phyloP scores from a whole-genome alignment of 2,113 vertebrate genomes.

The Lagopus muta region DNA sequence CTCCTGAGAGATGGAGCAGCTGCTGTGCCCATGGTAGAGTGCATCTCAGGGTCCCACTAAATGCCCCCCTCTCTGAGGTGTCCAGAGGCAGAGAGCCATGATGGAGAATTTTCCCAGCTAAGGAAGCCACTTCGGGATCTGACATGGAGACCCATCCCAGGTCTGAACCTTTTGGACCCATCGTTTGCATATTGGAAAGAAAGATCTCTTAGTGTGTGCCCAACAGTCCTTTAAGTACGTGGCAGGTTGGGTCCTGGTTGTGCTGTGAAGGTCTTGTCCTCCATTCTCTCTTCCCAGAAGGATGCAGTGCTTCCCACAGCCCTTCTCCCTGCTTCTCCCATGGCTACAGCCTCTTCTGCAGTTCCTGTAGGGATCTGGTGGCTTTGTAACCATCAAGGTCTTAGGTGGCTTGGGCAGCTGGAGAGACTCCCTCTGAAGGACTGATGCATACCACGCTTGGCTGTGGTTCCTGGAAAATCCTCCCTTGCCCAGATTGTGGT shows the following conservation, averaged over 20 bases:
- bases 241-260: not conserved
- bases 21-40: not conserved
- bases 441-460: too few relatives aligned
- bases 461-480: too few relatives aligned
- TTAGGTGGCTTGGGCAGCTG: not conserved
- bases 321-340: not conserved
- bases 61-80: not conserved
- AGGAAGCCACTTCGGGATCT: not conserved
- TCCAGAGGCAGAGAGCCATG: not conserved
- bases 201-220: not conserved
- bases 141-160: not conserved
- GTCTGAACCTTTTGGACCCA: not conserved
- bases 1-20: not conserved
- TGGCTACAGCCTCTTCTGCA: not conserved
- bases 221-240: not conserved
- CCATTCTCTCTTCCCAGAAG: not conserved
- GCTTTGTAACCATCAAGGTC: not conserved
- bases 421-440: not conserved
- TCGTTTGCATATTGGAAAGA: not conserved
- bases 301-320: not conserved
- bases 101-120: not conserved
- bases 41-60: not conserved
- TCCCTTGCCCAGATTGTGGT: too few relatives aligned
- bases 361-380: not conserved
- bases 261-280: not conserved